phyloP scores from a whole-genome alignment of 2,113 vertebrate species.

The Siniperca knerii region DNA sequence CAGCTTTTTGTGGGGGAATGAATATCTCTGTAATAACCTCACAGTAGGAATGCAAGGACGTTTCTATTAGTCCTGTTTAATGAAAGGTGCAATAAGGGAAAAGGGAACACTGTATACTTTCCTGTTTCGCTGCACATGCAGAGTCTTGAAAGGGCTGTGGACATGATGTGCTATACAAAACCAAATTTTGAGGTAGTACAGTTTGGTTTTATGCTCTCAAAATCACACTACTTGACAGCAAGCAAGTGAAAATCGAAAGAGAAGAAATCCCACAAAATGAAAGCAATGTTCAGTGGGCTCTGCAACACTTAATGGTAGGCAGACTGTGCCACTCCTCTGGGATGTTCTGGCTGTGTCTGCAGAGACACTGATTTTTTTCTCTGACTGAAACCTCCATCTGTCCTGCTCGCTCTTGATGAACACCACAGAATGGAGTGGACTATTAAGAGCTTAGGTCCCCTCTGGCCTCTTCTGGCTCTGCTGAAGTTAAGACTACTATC shows the following conservation, averaged over 20 bases:
- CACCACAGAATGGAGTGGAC: conserved; percentile 12
- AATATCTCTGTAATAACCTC: conserved; percentile 21
- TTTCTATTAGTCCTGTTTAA: conserved; percentile 20
- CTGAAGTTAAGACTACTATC: conserved; percentile 42
- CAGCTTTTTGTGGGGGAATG: not conserved
- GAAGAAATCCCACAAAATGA: conserved; percentile 36
- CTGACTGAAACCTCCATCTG: conserved; percentile 41
- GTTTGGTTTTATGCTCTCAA: conserved; percentile 12
- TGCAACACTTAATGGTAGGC: conserved; percentile 21
- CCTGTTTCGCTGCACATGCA: not conserved
- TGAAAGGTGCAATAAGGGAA: not conserved
- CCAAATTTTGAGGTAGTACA: not conserved
- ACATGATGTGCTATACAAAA: conserved; percentile 6
- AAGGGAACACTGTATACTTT: not conserved
- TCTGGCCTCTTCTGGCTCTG: conserved; percentile 31
- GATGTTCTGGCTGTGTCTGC: conserved; percentile 47
- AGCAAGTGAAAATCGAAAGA: not conserved
- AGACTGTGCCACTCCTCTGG: conserved; percentile 44
- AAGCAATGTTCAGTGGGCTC: conserved; percentile 30
- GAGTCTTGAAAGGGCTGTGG: not conserved
- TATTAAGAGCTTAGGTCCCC: conserved; percentile 29
- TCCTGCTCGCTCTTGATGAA: conserved; percentile 29
- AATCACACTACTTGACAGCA: conserved; percentile 24
- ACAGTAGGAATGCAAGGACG: not conserved
- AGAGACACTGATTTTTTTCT: conserved; percentile 42